A percentile compares a stretch with the other conserved stretches of the same genome.
These are phyloP conservation scores for Amazona vittata DNA, from an alignment of 2,113 vertebrate genomes.

Conservation along the genomic window DNA sequence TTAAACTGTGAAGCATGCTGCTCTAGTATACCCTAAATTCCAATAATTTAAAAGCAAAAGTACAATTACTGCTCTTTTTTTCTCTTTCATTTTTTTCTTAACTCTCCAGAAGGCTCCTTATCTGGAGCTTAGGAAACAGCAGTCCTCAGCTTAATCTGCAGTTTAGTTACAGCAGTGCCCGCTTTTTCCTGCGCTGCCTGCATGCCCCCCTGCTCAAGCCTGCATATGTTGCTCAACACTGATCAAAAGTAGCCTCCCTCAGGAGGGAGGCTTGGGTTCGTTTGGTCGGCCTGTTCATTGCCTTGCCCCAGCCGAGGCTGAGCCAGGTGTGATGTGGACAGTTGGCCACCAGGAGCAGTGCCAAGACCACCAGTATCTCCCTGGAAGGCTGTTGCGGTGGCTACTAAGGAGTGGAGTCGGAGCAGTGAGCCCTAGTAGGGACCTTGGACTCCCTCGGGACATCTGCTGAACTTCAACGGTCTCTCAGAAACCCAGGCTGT, in stretches of 20 bases:
- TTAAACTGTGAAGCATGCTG: background rate
- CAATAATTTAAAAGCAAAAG: background rate
- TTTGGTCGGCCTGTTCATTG: background rate
- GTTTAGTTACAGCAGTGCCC: slow-evolving; percentile 18
- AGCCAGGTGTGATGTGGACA: slow-evolving; percentile 42
- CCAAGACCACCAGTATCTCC: slow-evolving; percentile 35
- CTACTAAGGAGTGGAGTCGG: background rate
- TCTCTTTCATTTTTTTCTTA: background rate
- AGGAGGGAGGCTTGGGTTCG: background rate
- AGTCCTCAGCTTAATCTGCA: slow-evolving; percentile 49
- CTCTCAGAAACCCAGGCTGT: background rate
- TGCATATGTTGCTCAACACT: slow-evolving; percentile 35
- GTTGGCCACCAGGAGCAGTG: slow-evolving; percentile 6
- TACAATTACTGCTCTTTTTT: background rate
- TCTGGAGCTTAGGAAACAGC: slow-evolving; percentile 54
- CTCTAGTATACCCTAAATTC: background rate
- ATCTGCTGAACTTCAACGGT: background rate
- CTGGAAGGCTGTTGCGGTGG: background rate
- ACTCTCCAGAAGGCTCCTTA: slow-evolving; percentile 48
- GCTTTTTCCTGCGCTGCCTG: slow-evolving; percentile 32
- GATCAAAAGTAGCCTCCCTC: slow-evolving; percentile 27
- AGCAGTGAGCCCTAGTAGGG: background rate
- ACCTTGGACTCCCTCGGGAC: background rate
- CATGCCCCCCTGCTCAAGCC: slow-evolving; percentile 8
- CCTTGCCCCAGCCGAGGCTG: background rate